Conservation (phyloP, 2,797 vertebrate genomes). For the Serranus cabrilla region DNA sequence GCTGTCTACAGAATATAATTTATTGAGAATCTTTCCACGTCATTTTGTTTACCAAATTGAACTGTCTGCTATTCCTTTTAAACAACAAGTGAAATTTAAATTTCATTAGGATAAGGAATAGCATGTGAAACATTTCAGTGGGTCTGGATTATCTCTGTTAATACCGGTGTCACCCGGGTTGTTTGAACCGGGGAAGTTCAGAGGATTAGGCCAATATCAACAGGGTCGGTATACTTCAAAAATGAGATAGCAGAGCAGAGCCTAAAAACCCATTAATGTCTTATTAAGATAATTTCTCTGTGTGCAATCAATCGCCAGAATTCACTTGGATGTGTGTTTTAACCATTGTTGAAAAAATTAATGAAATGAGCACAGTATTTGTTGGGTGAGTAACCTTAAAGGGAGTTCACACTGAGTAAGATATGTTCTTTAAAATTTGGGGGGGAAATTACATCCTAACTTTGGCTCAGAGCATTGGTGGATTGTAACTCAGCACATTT, state of each 20-base stretch:
- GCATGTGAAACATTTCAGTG: conserved; percentile 62
- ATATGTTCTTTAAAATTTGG: too few relatives aligned
- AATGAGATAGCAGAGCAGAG: conserved; percentile 29
- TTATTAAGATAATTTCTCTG: conserved; percentile 50
- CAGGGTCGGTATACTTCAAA: conserved; percentile 23
- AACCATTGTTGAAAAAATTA: neutral
- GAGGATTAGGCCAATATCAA: conserved; percentile 65
- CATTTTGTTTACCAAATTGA: neutral
- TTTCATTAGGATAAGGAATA: conserved; percentile 46
- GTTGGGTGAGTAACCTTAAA: neutral
- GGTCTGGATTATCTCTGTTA: conserved; percentile 74
- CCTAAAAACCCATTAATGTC: conserved; percentile 49
- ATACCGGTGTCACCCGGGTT: conserved; percentile 78
- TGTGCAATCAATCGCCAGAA: conserved; percentile 28
- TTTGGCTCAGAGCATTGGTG: too few relatives aligned
- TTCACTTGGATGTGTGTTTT: conserved; percentile 7
- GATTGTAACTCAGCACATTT: too few relatives aligned
- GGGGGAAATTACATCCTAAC: too few relatives aligned
- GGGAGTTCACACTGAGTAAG: neutral
- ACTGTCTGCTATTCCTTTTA: conserved; percentile 15
- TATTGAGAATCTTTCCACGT: neutral
- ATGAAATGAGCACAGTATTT: neutral
- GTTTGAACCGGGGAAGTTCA: conserved; percentile 75
- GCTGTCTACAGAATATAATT: neutral
- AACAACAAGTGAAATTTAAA: conserved; percentile 1